Base-by-base conservation (phyloP, 2,113 vertebrate species). In the Nesoenas mayeri region DNA sequence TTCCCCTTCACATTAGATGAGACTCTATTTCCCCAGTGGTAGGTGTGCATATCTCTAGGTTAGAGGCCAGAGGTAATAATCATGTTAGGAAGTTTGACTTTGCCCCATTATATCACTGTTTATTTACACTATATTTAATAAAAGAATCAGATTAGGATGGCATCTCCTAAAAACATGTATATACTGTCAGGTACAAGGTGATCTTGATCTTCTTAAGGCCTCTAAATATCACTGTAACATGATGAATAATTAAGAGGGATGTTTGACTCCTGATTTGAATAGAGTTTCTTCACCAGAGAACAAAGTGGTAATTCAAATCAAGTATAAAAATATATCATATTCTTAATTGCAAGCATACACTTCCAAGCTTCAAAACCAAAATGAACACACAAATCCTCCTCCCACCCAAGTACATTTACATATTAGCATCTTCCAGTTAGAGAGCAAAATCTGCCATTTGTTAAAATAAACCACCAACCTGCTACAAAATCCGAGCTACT, bases 1-100 rank as follows among this genome's bases (percentile, higher is more conserved):
- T 48, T 34, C 31, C 31, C 31, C 50, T 74, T n/a, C 66, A 62
- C 10, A 20, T 21, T 4, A 28, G 3, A 10, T 0, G 19, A 79
- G 42, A 48, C 7, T 9, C 0, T 0, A 28, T 40, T 50, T 8
- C 17, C 21, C 2, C 69, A 42, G 44, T 15, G 60, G 44, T 26
- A 75, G 40, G 21, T 26, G 34, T 26, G 24, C 8, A 0, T 75
- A 84, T 53, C 62, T 65, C 47, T 29, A 47, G 40, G 40, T 61
- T 61, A 75, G 67, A 77, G 40, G 77, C 14, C 3, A 2, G 40
- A 77, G 25, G 58, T 47, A 84, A 71, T 84, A 67, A 80, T n/a
- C 40, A 40, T 2, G 1, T 66, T n/a, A 80, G 64, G 44, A 91
- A 40, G 21, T 66, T 84, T 75, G 88, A 88, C 58, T 88, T 88